A percentile compares a stretch with the other conserved stretches of the same genome.
phyloP scores from a whole-genome alignment of 2,797 vertebrate species.

The Xenentodon cancila region DNA sequence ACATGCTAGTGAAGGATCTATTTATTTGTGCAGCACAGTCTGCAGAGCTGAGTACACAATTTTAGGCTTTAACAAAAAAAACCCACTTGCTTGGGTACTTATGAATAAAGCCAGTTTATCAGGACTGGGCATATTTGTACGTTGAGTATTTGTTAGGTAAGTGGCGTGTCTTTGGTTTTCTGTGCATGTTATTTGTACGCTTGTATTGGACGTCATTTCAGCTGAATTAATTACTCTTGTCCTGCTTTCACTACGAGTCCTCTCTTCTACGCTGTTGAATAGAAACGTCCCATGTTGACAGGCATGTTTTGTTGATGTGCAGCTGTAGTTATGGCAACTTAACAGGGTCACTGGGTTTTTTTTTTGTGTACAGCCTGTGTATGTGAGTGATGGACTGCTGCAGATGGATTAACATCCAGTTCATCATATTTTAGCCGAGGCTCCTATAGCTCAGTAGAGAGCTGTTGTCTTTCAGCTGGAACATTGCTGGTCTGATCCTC shows the following conservation, averaged over 20 bases:
- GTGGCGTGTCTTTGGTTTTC: slow-evolving; percentile 37
- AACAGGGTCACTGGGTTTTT: slow-evolving; percentile 55
- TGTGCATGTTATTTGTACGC: slow-evolving; percentile 45
- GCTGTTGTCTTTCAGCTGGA: no score
- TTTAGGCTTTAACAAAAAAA: not conserved
- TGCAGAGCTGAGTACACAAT: slow-evolving; percentile 16
- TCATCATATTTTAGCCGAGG: slow-evolving; percentile 49
- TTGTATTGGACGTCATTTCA: slow-evolving; percentile 57
- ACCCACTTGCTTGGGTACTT: slow-evolving; percentile 26
- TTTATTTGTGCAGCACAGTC: slow-evolving; percentile 26
- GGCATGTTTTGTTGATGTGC: slow-evolving; percentile 71
- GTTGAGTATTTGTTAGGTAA: slow-evolving; percentile 40
- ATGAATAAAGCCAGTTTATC: slow-evolving; percentile 64
- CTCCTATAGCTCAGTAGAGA: no score
- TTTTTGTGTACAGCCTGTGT: slow-evolving; percentile 45
- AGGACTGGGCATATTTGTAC: slow-evolving; percentile 52
- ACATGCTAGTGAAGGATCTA: slow-evolving; percentile 10
- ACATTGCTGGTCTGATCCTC: no score
- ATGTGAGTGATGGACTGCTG: slow-evolving; percentile 26
- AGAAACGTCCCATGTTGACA: slow-evolving; percentile 53
- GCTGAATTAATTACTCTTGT: slow-evolving; percentile 52
- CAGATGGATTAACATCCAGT: slow-evolving; percentile 39
- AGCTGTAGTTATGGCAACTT: slow-evolving; percentile 71
- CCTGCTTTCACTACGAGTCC: slow-evolving; percentile 45
- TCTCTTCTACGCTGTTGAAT: slow-evolving; percentile 50